These are phyloP conservation scores for Recurvirostra avosetta DNA, from an alignment of 2,113 vertebrate species.

Conservation along the genomic window DNA sequence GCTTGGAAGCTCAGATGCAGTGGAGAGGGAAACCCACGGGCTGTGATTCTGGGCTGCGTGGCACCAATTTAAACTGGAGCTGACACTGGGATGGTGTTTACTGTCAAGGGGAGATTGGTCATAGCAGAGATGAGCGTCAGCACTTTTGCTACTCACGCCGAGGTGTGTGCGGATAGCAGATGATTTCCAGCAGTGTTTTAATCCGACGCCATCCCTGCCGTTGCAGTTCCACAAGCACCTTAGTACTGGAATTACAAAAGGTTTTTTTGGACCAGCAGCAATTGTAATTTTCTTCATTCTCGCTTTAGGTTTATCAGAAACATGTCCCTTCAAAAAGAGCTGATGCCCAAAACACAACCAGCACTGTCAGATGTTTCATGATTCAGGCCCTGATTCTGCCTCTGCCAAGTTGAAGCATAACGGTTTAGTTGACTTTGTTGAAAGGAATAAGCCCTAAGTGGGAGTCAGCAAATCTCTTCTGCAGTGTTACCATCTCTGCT, in stretches of 20 bases:
- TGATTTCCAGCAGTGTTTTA: background rate
- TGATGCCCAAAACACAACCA: background rate
- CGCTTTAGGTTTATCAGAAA: background rate
- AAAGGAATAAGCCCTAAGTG: background rate
- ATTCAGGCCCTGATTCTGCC: background rate
- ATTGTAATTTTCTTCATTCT: background rate
- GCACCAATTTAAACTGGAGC: background rate
- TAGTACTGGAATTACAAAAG: background rate
- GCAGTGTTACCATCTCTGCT: background rate
- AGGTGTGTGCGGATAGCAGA: background rate
- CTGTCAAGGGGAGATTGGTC: background rate
- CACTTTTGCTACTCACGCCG: rapidly evolving
- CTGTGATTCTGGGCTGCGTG: background rate
- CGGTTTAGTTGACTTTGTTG: background rate
- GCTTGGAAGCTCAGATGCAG: background rate
- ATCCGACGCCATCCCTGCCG: rapidly evolving
- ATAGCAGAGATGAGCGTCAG: background rate
- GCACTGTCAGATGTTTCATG: background rate
- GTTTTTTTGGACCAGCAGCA: background rate
- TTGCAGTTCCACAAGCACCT: background rate
- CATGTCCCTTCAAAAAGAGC: background rate
- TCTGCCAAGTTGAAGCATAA: background rate
- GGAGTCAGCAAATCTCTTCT: background rate
- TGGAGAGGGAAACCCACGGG: rapidly evolving
- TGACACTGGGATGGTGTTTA: background rate